Evolutionary conservation across 2,113 vertebrate genomes (phyloP), one percentile per base, ranked within the genome.

Genomic region (Synchiropus splendidus): DNA sequence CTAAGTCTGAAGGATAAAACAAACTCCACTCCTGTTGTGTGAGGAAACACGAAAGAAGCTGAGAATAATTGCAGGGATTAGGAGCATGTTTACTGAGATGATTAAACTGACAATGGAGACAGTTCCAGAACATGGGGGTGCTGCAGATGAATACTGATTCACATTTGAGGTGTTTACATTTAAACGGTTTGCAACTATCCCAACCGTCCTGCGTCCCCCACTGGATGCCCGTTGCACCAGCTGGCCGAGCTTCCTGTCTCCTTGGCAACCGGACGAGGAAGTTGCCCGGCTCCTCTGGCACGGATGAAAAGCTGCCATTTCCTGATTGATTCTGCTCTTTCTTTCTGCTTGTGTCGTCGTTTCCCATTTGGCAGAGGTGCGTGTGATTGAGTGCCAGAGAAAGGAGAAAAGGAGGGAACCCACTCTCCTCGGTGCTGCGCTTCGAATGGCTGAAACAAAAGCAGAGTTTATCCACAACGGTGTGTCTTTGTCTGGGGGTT

Each of bases 211-310:
- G 10, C 38, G 55, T 35, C 42, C 50, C 32, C 17, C 31, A 41
- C 49, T 52, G 48, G 54, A 39, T 61, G 61, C 72, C 67, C 54
- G 6, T 48, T 45, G 64, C 61, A 70, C 67, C 75, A 67, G 67
- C 77, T 82, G 82, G 82, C 77, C 34, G 37, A 42, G 67, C 42
- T 56, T 77, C 66, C 61, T 54, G 72, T 82, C 58, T 58, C 76
- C 77, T 60, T 71, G 76, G 74, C 66, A 77, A 80, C 76, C 6
- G 42, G 31, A 76, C 74, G 73, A 81, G 83, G 81, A 84, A 83
- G 78, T 78, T 76, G 67, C 72, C 67, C 18, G 18, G 77, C 72
- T 74, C 78, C 58, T 55, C 64, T 82, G 74, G 75, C 75, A 71
- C 59, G 37, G 48, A 58, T 78, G 51, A 81, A 80, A 81, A 71